Evolutionary conservation across 2,888 invertebrate genomes (phyloP).

Genomic region (Drosophila putrida): DNA sequence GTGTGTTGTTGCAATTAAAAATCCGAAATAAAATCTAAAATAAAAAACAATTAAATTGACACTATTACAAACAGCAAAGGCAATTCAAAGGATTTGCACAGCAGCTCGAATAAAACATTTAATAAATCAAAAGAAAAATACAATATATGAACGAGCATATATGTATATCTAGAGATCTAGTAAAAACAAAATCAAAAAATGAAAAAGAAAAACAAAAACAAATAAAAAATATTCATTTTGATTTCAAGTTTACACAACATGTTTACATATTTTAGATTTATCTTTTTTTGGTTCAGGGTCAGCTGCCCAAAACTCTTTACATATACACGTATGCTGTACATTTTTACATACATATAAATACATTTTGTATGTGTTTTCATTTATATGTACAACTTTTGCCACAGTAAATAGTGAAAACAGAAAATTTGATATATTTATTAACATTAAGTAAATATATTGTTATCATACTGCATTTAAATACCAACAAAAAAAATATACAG

Average conservation of each 20-base stretch:
- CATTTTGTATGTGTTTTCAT: slow-evolving; percentile 41
- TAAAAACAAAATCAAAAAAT: not conserved
- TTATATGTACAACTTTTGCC: slow-evolving; percentile 51
- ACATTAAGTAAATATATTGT: slow-evolving; percentile 79
- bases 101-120: slow-evolving; percentile 25
- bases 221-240: slow-evolving; percentile 28
- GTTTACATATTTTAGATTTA: slow-evolving; percentile 23
- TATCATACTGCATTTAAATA: slow-evolving; percentile 76
- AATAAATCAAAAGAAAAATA: slow-evolving; percentile 27
- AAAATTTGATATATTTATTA: slow-evolving; percentile 77
- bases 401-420: slow-evolving; percentile 33
- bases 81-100: slow-evolving; percentile 19
- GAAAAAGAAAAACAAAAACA: slow-evolving; percentile 1
- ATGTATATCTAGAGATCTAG: slow-evolving; percentile 18
- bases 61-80: slow-evolving; percentile 18
- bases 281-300: slow-evolving; percentile 23
- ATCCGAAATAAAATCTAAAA: slow-evolving; percentile 16
- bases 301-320: slow-evolving; percentile 7
- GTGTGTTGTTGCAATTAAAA: slow-evolving; percentile 13
- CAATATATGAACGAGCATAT: slow-evolving; percentile 7
- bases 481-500: slow-evolving; percentile 38
- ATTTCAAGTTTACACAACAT: slow-evolving; percentile 30
- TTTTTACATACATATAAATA: slow-evolving; percentile 31
- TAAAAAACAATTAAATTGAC: slow-evolving; percentile 26
- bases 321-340: slow-evolving; percentile 4